Base-by-base conservation (phyloP, 2,888 invertebrate species). In the Leucoptera coffeella region DNA sequence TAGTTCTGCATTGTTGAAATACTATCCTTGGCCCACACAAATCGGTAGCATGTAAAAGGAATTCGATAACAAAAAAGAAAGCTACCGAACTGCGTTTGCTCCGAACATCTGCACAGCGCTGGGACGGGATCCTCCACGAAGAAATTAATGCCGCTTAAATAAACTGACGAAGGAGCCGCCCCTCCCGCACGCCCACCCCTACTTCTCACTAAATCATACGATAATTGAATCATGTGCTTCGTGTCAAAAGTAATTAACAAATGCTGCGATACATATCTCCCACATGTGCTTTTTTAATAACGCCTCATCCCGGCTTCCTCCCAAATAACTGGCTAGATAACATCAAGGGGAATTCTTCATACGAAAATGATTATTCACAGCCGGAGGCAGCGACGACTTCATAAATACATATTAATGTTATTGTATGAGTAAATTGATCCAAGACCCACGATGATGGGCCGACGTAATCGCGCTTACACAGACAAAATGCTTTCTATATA, bases 161-260 rank as follows among this genome's bases (percentile, higher is more conserved):
- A 60, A 59, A 48, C 52, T 39, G 44, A 39, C 38, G 40, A 40
- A 41, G 41, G 35, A 31, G 42, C 44, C 41, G 46, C 47, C 49
- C 42, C 48, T 46, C 38, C 35, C 38, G 30, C 40, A 32, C 37
- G 38, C 38, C 37, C 32, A 44, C 49, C 54, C 55, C 49, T 48
- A 50, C 43, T 40, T 45, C 40, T 41, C 47, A 43, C 61, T 69
- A 67, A 67, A 67, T 69, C 67, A 67, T 67, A 61, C 50, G 60
- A 58, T 69, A 69, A 69, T 69, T 69, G 67, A 69, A 69, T 69
- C 67, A 67, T 69, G 67, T 67, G 69, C 67, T 57, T 62, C 61
- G 50, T 61, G 69, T 69, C 67, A 65, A 49, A 65, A 58, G 67
- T 62, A 67, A 67, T 69, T 65, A 69, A 65, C 64, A 56, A 49